A percentile compares a stretch with the other conserved stretches of the same genome.
These are phyloP conservation scores for Propsilocerus akamusi DNA, from an alignment of 1,140 invertebrate species.

Conservation along the genomic window DNA sequence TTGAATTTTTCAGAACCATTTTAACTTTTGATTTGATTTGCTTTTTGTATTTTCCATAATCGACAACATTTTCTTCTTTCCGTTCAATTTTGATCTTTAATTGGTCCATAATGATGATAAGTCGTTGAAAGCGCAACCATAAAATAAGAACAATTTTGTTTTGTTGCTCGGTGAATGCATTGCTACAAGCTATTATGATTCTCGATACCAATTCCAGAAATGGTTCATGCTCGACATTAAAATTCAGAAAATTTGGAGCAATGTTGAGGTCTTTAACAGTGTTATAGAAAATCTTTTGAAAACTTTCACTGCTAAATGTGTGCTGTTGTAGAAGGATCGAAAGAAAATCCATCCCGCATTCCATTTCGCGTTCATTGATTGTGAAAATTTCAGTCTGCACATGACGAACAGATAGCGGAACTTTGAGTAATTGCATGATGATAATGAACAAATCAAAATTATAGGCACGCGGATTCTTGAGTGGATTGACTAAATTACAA, in stretches of 20 bases:
- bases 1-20: constrained; percentile 28
- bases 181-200: background rate
- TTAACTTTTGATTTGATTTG: constrained; percentile 29
- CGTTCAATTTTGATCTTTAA: constrained; percentile 19
- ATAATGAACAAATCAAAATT: constrained; percentile 31
- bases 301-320: constrained; percentile 8
- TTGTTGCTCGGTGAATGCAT: background rate
- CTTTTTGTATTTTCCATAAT: constrained; percentile 21
- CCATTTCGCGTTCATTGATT: constrained; percentile 19
- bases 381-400: constrained; percentile 20
- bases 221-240: constrained; percentile 26
- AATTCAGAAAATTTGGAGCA: constrained; percentile 36
- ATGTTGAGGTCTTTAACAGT: constrained; percentile 19
- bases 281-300: constrained; percentile 8
- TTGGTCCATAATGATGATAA: constrained; percentile 29
- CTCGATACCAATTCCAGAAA: constrained; percentile 25
- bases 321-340: constrained; percentile 9
- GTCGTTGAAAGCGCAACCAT: constrained; percentile 37
- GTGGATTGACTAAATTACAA: constrained; percentile 38
- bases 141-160: constrained; percentile 11
- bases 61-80: constrained; percentile 9
- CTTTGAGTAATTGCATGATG: constrained; percentile 34
- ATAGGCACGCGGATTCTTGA: constrained; percentile 27
- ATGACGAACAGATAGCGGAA: constrained; percentile 30
- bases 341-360: constrained; percentile 23